phyloP scores from a whole-genome alignment of 2,113 vertebrate species.

The Aptenodytes forsteri region DNA sequence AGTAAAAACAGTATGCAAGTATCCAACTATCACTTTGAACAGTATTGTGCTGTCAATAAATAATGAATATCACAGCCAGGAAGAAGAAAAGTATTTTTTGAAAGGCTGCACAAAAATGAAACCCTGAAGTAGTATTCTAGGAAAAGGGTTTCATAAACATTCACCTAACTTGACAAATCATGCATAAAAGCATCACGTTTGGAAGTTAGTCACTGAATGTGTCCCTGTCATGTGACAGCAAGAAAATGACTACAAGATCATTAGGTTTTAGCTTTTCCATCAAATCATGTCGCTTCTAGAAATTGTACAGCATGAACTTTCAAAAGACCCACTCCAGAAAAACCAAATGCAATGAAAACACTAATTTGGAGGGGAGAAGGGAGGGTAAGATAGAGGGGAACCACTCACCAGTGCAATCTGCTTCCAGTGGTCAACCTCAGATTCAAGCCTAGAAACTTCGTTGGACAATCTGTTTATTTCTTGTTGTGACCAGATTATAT shows the following conservation, averaged over 20 bases:
- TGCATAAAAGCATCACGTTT: background rate
- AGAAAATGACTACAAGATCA: background rate
- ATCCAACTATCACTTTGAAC: background rate
- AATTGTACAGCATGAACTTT: background rate
- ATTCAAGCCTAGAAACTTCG: conserved; percentile 87
- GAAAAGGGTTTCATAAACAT: too few species aligned
- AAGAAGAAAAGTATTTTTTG: background rate
- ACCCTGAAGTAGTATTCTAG: background rate
- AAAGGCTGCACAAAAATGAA: background rate
- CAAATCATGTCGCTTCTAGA: background rate
- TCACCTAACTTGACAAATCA: background rate
- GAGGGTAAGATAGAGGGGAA: background rate
- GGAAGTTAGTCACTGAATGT: background rate
- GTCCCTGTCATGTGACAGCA: background rate
- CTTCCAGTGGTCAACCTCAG: conserved; percentile 90
- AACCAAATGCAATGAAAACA: background rate
- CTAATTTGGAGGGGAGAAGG: background rate
- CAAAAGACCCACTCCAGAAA: background rate
- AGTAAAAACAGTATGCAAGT: background rate
- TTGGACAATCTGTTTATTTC: conserved; percentile 94
- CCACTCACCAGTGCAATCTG: conserved; percentile 85
- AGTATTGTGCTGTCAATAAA: background rate
- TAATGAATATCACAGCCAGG: background rate
- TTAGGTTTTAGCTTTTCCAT: background rate
- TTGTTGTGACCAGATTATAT: conserved; percentile 93